Evolutionary conservation across 1,140 invertebrate species (phyloP).

Genomic region (Brachionus koreanus): DNA sequence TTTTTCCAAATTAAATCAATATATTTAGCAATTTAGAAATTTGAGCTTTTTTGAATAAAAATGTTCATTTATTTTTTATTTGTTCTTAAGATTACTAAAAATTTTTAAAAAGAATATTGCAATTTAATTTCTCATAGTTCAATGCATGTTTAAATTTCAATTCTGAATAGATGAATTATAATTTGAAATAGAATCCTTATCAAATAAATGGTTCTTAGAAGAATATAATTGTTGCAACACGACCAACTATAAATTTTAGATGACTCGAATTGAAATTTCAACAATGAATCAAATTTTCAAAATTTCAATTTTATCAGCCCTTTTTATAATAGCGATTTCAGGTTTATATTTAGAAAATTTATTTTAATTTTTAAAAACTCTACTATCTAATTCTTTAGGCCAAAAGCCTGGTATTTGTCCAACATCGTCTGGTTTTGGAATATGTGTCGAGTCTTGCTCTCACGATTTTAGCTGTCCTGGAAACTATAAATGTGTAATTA

Average conservation of each 20-base stretch:
- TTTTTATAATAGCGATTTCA: background rate
- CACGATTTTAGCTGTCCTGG: conserved; percentile 4
- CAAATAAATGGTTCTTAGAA: no score
- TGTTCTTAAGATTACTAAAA: no score
- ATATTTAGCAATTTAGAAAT: no score
- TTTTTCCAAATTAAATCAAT: no score
- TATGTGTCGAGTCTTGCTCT: background rate
- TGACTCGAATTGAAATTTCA: background rate
- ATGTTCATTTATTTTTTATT: no score
- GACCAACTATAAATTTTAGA: background rate
- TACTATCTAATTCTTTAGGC: background rate
- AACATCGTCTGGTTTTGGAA: background rate
- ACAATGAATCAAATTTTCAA: conserved; percentile 1
- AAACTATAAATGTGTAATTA: background rate
- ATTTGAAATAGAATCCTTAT: no score
- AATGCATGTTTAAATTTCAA: no score
- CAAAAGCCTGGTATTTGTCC: conserved; percentile 23
- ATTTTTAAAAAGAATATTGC: no score
- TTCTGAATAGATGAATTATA: no score
- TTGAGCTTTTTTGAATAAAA: no score
- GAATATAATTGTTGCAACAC: no score
- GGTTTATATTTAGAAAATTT: background rate
- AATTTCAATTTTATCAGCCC: background rate
- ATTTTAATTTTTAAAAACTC: background rate
- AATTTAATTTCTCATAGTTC: no score